phyloP scores from a whole-genome alignment of 30 jellyfish, hydroid and myxozoan species.

The Aurelia coerulea region DNA sequence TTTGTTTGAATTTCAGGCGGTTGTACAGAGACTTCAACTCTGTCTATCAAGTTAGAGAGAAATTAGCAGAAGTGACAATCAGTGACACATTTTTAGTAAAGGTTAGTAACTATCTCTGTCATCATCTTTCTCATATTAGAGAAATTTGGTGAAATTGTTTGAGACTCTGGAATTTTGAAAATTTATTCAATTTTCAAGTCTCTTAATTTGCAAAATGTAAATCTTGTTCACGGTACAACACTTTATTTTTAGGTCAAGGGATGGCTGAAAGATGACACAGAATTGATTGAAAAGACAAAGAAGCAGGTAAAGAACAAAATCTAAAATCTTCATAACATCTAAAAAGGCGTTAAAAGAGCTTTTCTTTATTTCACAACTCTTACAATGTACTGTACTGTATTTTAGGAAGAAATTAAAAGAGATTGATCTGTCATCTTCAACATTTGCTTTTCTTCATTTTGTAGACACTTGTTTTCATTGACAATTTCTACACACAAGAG shows the following conservation, averaged over 20 bases:
- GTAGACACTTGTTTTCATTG: slow-evolving; percentile 79
- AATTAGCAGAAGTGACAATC: slow-evolving; percentile 55
- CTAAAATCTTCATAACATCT: too few relatives aligned
- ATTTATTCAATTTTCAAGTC: not conserved
- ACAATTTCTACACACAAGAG: slow-evolving; percentile 81
- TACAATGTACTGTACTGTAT: too few relatives aligned
- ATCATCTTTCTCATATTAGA: not conserved
- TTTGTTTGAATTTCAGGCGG: slow-evolving; percentile 11
- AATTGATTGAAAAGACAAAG: slow-evolving; percentile 68
- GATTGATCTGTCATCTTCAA: too few relatives aligned
- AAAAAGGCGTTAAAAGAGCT: too few relatives aligned
- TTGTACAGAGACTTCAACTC: slow-evolving; percentile 41
- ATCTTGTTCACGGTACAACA: not conserved
- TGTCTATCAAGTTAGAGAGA: slow-evolving; percentile 75
- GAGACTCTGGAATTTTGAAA: too few relatives aligned
- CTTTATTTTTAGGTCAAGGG: slow-evolving; percentile 41
- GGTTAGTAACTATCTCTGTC: not conserved
- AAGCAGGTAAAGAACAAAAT: slow-evolving; percentile 50
- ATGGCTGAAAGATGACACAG: slow-evolving; percentile 81
- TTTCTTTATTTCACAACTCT: too few relatives aligned
- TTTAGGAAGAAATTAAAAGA: too few relatives aligned
- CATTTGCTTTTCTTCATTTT: not conserved
- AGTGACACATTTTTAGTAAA: slow-evolving; percentile 71
- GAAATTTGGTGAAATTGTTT: too few relatives aligned
- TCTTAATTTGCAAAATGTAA: not conserved